phyloP scores from a whole-genome alignment of 2,888 invertebrate species.

The Spicauda simplicius region DNA sequence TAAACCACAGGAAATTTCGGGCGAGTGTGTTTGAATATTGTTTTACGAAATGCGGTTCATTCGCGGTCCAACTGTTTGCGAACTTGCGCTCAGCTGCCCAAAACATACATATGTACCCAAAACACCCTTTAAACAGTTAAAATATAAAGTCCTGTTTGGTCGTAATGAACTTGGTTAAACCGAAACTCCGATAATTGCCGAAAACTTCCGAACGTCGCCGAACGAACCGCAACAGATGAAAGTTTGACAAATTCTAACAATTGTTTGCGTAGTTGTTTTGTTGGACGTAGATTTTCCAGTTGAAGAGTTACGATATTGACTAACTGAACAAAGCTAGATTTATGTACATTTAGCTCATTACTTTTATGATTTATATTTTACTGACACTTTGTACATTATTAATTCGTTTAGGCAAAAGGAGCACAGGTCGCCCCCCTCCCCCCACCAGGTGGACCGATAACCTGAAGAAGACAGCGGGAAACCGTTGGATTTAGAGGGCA shows the following conservation, averaged over 20 bases:
- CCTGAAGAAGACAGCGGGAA: too few relatives aligned
- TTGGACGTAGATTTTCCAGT: conserved; percentile 14
- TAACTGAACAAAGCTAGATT: neutral
- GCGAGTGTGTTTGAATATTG: conserved; percentile 61
- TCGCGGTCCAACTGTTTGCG: conserved; percentile 48
- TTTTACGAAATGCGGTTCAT: conserved; percentile 64
- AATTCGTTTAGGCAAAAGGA: too few relatives aligned
- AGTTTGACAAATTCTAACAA: conserved; percentile 46
- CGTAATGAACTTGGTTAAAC: conserved; percentile 2
- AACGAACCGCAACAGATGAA: conserved; percentile 40
- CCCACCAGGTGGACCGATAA: too few relatives aligned
- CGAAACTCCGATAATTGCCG: conserved; percentile 39
- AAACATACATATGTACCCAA: conserved; percentile 32
- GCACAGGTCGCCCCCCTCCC: too few relatives aligned
- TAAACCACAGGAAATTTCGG: conserved; percentile 47
- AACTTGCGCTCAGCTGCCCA: conserved; percentile 41
- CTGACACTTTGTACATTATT: too few relatives aligned
- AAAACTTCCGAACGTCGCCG: conserved; percentile 24
- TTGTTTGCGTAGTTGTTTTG: conserved; percentile 50
- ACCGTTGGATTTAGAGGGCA: too few relatives aligned
- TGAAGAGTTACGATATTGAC: conserved; percentile 6
- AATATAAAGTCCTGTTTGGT: conserved; percentile 10
- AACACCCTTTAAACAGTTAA: conserved; percentile 1
- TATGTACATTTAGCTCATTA: neutral
- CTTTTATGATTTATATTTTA: neutral